phyloP scores from a whole-genome alignment of 2,113 vertebrate species.

The Corydoras sp. region DNA sequence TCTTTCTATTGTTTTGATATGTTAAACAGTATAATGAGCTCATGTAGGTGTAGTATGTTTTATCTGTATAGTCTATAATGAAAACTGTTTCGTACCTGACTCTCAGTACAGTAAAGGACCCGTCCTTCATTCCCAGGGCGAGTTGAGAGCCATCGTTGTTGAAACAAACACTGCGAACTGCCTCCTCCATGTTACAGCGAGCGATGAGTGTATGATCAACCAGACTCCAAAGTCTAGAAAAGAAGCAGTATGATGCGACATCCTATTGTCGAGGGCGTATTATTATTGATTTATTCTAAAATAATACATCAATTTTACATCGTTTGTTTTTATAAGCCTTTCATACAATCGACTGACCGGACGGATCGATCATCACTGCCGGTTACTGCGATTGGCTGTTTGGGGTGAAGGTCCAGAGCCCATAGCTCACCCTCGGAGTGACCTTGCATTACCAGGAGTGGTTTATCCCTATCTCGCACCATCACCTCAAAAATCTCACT shows the following conservation, averaged over 20 bases:
- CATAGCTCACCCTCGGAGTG: conserved; percentile 97
- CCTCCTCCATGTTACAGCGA: conserved; percentile 95
- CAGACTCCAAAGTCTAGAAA: conserved; percentile 87
- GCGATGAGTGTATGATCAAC: conserved; percentile 88
- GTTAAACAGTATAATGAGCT: too few species aligned
- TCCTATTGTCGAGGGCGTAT: too few species aligned
- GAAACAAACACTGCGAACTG: conserved; percentile 86
- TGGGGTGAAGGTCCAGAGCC: conserved; percentile 89
- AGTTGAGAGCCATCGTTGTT: conserved; percentile 89
- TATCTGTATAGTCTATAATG: too few species aligned
- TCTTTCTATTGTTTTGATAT: too few species aligned
- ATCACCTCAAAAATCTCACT: conserved; percentile 97
- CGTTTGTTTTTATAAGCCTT: too few species aligned
- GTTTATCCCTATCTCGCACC: conserved; percentile 89
- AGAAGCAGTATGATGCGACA: too few species aligned
- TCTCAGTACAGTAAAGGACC: conserved; percentile 93
- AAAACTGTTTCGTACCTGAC: conserved; percentile 69
- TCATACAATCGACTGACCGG: conserved; percentile 60
- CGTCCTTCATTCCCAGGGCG: conserved; percentile 94
- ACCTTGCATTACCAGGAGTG: conserved; percentile 89
- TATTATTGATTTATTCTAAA: too few species aligned
- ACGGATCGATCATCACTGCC: conserved; percentile 93
- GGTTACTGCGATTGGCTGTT: conserved; percentile 87
- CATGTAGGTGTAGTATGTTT: too few species aligned
- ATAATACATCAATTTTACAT: too few species aligned